These are phyloP conservation scores for Carpatolechia fugitivella DNA, from an alignment of 2,888 invertebrate species.

Conservation along the genomic window DNA sequence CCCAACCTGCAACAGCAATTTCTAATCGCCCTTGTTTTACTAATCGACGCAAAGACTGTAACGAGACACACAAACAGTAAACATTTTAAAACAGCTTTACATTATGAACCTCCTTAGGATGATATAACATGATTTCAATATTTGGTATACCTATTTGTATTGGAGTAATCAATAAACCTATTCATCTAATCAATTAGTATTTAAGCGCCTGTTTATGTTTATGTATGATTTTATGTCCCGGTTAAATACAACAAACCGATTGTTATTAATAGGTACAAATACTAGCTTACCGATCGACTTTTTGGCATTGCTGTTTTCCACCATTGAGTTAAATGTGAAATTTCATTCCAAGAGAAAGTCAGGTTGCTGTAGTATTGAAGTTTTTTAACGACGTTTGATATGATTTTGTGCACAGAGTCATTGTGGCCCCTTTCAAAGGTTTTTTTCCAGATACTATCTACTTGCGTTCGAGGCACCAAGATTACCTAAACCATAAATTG, in stretches of 20 bases:
- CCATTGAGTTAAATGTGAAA: constrained; percentile 66
- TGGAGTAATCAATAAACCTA: too few relatives aligned
- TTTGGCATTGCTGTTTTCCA: constrained; percentile 55
- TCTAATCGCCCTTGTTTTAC: constrained; percentile 90
- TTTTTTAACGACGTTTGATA: constrained; percentile 63
- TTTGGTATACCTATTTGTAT: too few relatives aligned
- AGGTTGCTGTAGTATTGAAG: constrained; percentile 60
- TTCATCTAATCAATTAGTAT: too few relatives aligned
- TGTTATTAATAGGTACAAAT: neutral
- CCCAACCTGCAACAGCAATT: constrained; percentile 96
- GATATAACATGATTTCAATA: too few relatives aligned
- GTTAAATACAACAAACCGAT: too few relatives aligned
- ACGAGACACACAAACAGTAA: neutral
- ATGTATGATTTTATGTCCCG: too few relatives aligned
- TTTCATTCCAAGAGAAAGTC: constrained; percentile 68
- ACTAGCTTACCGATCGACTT: constrained; percentile 48
- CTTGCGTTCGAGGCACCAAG: constrained; percentile 55
- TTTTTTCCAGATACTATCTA: constrained; percentile 58
- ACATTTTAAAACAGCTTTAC: too few relatives aligned
- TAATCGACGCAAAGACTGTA: constrained; percentile 84
- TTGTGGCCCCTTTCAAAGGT: constrained; percentile 56
- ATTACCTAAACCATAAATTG: constrained; percentile 46
- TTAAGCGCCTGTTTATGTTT: too few relatives aligned
- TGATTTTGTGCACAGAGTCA: constrained; percentile 49
- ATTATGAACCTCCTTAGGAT: too few relatives aligned